These are phyloP conservation scores for Spondyliosoma cantharus DNA, from an alignment of 2,797 vertebrate genomes.

Conservation along the genomic window DNA sequence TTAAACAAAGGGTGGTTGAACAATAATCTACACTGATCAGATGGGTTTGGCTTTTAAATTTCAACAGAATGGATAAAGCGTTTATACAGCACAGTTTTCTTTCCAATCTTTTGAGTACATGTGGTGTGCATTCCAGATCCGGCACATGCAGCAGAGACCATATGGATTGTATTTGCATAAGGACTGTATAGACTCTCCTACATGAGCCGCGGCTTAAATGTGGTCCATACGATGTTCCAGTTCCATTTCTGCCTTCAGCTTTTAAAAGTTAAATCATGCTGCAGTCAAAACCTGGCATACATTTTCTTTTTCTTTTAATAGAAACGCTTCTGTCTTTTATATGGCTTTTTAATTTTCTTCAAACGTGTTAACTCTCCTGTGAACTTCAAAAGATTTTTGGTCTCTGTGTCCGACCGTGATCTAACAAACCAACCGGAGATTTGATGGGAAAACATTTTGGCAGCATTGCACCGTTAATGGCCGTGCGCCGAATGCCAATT, in stretches of 20 bases:
- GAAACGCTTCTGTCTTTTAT: neutral
- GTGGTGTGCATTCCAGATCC: constrained; percentile 10
- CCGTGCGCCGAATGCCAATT: constrained; percentile 1
- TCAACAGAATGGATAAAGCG: too few relatives aligned
- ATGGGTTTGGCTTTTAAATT: constrained; percentile 2
- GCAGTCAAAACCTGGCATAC: neutral
- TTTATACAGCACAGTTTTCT: neutral
- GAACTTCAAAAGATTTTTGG: neutral
- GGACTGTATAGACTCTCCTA: neutral
- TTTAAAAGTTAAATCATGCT: neutral
- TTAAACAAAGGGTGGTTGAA: neutral
- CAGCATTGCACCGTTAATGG: constrained; percentile 32
- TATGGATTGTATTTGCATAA: constrained; percentile 23
- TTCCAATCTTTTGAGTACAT: neutral
- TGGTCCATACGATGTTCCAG: neutral
- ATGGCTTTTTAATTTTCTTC: neutral
- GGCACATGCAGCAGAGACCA: neutral
- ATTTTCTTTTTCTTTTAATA: neutral
- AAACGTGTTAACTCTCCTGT: neutral
- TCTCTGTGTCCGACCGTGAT: neutral
- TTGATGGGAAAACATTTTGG: constrained; percentile 12
- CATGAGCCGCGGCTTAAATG: neutral
- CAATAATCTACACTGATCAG: constrained; percentile 1
- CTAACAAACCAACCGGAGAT: neutral
- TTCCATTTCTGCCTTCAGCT: neutral